These are phyloP conservation scores for Callimorpha dominula DNA, from an alignment of 2,888 invertebrate species.

Conservation along the genomic window DNA sequence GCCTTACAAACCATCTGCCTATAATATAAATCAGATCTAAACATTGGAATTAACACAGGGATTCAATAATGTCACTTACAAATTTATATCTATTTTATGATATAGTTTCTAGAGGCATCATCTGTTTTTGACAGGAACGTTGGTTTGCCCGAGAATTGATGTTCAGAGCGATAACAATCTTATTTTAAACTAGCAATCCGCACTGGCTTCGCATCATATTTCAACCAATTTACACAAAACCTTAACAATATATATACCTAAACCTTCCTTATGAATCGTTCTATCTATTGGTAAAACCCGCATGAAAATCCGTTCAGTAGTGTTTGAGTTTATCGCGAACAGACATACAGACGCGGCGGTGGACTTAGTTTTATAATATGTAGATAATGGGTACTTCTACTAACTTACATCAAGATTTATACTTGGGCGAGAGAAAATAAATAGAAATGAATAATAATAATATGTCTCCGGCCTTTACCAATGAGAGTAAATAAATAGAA, in stretches of 20 bases:
- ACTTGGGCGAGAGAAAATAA: not conserved
- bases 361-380: too few species aligned
- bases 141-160: not conserved
- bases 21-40: not conserved
- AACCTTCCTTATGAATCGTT: too few species aligned
- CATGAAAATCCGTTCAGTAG: too few species aligned
- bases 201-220: too few species aligned
- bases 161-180: not conserved
- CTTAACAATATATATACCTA: too few species aligned
- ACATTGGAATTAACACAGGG: not conserved
- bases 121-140: not conserved
- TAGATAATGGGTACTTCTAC: not conserved
- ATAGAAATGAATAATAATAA: too few species aligned
- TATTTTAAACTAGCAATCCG: not conserved
- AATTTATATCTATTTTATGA: constrained; percentile 7
- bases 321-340: too few species aligned
- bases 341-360: too few species aligned
- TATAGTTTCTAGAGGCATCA: constrained; percentile 1
- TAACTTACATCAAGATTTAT: not conserved
- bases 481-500: too few species aligned
- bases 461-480: too few species aligned
- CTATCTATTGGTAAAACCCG: too few species aligned
- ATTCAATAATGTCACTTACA: constrained; percentile 32
- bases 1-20: not conserved
- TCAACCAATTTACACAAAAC: too few species aligned